Conservation (phyloP, 35 echinoderm and acorn worm species). For the Nesometra sesokonis region DNA sequence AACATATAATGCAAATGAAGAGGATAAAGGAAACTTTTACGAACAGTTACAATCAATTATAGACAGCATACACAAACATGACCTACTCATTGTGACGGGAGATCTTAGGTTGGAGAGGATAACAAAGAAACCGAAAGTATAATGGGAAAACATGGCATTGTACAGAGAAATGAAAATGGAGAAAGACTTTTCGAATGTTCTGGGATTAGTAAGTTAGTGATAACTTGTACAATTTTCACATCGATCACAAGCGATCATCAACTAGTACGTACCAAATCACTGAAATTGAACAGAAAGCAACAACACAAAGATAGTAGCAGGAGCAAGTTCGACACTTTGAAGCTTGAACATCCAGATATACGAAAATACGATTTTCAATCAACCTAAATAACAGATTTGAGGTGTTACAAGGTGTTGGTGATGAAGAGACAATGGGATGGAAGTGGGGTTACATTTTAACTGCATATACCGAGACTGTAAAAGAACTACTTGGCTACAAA, state of each 20-base stretch:
- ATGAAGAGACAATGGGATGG: neutral
- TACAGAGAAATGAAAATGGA: neutral
- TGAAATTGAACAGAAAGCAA: conserved; percentile 19
- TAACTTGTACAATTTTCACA: conserved; percentile 29
- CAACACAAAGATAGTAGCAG: neutral
- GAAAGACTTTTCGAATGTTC: neutral
- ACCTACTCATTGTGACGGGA: conserved; percentile 12
- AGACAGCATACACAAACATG: conserved; percentile 5
- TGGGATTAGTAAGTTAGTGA: conserved; percentile 9
- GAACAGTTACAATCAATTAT: conserved; percentile 7
- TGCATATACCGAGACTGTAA: neutral
- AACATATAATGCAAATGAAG: conserved; percentile 7
- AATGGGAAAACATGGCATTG: neutral
- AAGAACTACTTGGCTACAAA: conserved; percentile 23
- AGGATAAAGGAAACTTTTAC: conserved; percentile 23
- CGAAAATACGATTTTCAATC: neutral
- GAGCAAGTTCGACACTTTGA: conserved; percentile 1
- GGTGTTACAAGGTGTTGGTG: conserved; percentile 5
- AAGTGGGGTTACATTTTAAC: neutral
- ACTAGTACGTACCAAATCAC: conserved; percentile 19
- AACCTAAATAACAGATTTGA: conserved; percentile 29
- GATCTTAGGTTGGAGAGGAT: neutral
- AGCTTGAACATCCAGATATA: conserved; percentile 7
- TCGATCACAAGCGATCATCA: conserved; percentile 25
- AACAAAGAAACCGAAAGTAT: conserved; percentile 3